These are phyloP conservation scores for Xerus rutilus DNA, from an alignment of 2,797 vertebrate genomes.

Conservation along the genomic window DNA sequence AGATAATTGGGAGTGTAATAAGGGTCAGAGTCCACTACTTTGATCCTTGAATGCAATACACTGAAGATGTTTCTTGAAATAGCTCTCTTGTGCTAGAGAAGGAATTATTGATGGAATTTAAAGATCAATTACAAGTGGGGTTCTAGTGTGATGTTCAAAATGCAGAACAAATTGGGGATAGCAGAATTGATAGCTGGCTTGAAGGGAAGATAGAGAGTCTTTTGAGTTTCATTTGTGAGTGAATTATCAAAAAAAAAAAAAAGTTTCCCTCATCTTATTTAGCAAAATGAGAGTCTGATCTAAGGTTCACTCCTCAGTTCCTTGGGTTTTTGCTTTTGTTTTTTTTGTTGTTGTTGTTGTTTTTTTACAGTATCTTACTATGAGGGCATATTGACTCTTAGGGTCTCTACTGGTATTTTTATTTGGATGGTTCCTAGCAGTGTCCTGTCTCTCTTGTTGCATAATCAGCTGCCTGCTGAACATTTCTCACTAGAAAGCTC, in stretches of 20 bases:
- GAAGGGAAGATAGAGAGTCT: neutral
- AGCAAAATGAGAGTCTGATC: neutral
- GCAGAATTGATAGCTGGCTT: neutral
- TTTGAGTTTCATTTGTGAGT: constrained; percentile 15
- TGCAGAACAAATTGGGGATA: neutral
- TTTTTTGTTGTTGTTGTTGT: too few species aligned
- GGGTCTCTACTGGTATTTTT: neutral
- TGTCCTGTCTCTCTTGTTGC: neutral
- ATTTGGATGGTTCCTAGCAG: neutral
- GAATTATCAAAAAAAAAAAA: neutral
- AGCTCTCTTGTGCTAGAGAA: neutral
- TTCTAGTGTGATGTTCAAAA: neutral
- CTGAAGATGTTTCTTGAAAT: neutral
- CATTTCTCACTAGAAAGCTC: neutral
- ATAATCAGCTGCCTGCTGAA: neutral
- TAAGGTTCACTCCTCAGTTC: neutral
- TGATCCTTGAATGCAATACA: neutral
- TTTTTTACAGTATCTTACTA: neutral
- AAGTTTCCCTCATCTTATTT: neutral
- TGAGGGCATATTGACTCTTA: neutral
- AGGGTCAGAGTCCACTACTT: too few species aligned
- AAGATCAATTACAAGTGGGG: neutral
- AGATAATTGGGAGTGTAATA: neutral
- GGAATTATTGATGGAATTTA: neutral
- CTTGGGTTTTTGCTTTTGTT: neutral